phyloP scores from a whole-genome alignment of 2,797 vertebrate genomes.

The Cephalopachus bancanus region DNA sequence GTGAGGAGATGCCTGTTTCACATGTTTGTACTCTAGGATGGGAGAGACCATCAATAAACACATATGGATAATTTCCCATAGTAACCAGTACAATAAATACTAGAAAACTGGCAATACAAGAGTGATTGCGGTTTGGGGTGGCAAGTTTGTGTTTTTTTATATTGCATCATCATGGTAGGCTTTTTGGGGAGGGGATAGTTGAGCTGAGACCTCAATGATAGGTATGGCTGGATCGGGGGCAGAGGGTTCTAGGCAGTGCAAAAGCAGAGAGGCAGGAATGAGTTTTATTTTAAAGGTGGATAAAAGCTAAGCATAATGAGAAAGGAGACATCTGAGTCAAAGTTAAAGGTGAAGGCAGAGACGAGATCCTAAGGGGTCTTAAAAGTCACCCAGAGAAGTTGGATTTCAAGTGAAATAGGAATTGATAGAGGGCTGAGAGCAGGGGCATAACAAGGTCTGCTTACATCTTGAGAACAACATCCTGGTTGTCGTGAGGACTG shows the following conservation, averaged over 20 bases:
- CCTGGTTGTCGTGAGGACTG: not conserved
- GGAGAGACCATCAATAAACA: not conserved
- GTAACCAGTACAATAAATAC: not conserved
- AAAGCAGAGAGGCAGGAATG: not conserved
- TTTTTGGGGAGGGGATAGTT: not conserved
- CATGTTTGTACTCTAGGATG: not conserved
- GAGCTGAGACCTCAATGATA: not conserved
- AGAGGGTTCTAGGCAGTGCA: not conserved
- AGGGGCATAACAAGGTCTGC: not conserved
- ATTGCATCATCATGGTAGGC: not conserved
- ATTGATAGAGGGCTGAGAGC: not conserved
- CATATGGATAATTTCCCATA: not conserved
- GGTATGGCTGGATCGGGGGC: not conserved
- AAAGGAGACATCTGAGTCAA: not conserved
- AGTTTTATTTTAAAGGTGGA: not conserved
- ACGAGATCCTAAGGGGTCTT: not conserved
- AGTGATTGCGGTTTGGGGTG: not conserved
- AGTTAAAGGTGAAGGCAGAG: not conserved
- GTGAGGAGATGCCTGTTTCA: not conserved
- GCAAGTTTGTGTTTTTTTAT: not conserved
- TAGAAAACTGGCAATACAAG: not conserved
- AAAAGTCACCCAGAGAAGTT: not conserved
- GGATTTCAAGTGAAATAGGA: not conserved
- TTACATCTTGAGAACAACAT: not conserved
- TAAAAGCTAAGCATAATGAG: not conserved